phyloP scores from a whole-genome alignment of 2,797 vertebrate species.

The Apodemus agrarius region DNA sequence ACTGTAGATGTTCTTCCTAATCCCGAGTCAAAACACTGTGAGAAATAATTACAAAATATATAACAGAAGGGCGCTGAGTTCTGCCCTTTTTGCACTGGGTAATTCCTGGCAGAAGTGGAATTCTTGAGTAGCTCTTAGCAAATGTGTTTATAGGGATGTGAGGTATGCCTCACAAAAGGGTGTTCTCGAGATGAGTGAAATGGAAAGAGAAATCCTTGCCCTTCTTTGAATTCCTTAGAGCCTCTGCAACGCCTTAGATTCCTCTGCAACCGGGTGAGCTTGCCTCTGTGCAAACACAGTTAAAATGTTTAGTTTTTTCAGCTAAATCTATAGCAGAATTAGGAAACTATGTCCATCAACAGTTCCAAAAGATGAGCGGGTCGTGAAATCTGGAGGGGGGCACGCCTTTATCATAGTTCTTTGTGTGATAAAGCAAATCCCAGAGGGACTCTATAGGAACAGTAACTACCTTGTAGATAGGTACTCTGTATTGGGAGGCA shows the following conservation, averaged over 20 bases:
- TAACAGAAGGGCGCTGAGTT: slow-evolving; percentile 48
- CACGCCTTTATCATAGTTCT: not conserved
- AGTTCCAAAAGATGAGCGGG: not conserved
- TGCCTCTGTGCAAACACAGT: slow-evolving; percentile 11
- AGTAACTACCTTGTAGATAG: not conserved
- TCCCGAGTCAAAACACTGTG: slow-evolving; percentile 33
- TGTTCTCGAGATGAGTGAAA: slow-evolving; percentile 17
- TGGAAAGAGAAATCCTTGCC: not conserved
- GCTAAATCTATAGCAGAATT: slow-evolving; percentile 18
- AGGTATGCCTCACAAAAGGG: not conserved
- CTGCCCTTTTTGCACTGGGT: not conserved
- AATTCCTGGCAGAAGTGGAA: slow-evolving; percentile 23
- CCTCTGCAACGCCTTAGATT: not conserved
- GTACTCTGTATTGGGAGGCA: not conserved
- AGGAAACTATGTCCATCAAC: slow-evolving; percentile 30
- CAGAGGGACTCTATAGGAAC: not conserved
- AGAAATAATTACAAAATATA: slow-evolving; percentile 67
- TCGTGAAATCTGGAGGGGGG: not conserved
- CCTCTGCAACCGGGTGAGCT: not conserved
- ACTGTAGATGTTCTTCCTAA: slow-evolving; percentile 72
- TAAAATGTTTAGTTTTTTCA: not conserved
- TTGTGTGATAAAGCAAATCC: not conserved
- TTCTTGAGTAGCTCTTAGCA: not conserved
- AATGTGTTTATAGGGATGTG: not conserved
- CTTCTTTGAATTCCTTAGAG: slow-evolving; percentile 43